Evolutionary conservation across 2,888 invertebrate species (phyloP), one percentile per base, ranked within the genome.

Genomic region (Eubasilissa splendida): DNA sequence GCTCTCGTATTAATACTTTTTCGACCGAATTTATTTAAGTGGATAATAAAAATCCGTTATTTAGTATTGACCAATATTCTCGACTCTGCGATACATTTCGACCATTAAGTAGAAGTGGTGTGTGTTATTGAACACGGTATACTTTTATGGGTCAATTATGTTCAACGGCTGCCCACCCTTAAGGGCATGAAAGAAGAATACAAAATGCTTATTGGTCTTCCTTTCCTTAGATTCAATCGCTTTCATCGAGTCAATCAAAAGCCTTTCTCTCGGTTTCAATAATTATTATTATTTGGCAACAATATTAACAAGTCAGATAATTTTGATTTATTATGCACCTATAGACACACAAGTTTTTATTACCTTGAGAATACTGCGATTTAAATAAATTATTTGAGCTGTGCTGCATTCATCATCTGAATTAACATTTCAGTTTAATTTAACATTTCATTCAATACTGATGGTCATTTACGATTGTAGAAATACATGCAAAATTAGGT

Each of bases 121-220:
- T 63, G 3, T 42, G 63, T 33, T 33, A 9, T 42, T 33, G 31
- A 11, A 7, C 33, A 33, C 31, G 10, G n/a, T 42, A 50, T 52
- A 68, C n/a, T 68, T 68, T 68, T 52, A 52, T 68, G 10, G 68
- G 68, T 68, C 68, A 68, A 68, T 68, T 68, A 68, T 68, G 14
- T 14, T 68, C 50, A n/a, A 7, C 42, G 42, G 4, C 42, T 50
- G 42, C 52, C 52, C 50, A 9, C 68, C 68, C 68, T 52, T 50
- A 50, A 14, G 68, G 68, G 68, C 68, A 68, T n/a, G 9, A 4
- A 58, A 50, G 14, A 50, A 52, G 14, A 33, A 50, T 68, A 14
- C 68, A 42, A n/a, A 52, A 50, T 68, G 50, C 50, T 68, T 68
- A 68, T 68, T 68, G 68, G 14, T 68, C 68, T 52, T 68, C 7